phyloP scores from a whole-genome alignment of 2,888 invertebrate genomes.

The Bibio marci region DNA sequence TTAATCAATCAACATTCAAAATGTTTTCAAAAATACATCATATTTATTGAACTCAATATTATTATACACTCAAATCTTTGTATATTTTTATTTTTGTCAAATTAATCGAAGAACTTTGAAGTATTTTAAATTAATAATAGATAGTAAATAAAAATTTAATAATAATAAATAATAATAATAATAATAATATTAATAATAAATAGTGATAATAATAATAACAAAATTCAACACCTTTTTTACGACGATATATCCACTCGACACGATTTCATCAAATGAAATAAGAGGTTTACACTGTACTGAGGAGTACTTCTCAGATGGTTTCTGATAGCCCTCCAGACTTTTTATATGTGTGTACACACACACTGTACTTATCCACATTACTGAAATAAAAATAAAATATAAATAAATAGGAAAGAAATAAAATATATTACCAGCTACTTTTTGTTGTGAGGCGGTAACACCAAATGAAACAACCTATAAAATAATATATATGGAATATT shows the following conservation, averaged over 20 bases:
- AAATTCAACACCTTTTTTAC: slow-evolving; percentile 8
- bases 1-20: too few species aligned
- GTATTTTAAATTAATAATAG: neutral
- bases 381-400: too few species aligned
- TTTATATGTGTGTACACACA: neutral
- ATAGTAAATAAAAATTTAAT: neutral
- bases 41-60: too few species aligned
- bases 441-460: too few species aligned
- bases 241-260: slow-evolving; percentile 30
- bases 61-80: too few species aligned
- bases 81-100: too few species aligned
- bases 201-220: slow-evolving; percentile 4
- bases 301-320: slow-evolving; percentile 33
- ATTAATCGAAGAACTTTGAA: too few species aligned
- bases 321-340: slow-evolving; percentile 28
- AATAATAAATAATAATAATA: neutral
- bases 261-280: slow-evolving; percentile 34
- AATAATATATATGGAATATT: too few species aligned
- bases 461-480: too few species aligned
- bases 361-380: neutral
- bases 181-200: neutral
- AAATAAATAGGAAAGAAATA: too few species aligned
- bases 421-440: too few species aligned
- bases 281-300: slow-evolving; percentile 33
- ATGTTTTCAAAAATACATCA: too few species aligned